Evolutionary conservation across 2,888 invertebrate species (phyloP).

Genomic region (Norana najaformis): DNA sequence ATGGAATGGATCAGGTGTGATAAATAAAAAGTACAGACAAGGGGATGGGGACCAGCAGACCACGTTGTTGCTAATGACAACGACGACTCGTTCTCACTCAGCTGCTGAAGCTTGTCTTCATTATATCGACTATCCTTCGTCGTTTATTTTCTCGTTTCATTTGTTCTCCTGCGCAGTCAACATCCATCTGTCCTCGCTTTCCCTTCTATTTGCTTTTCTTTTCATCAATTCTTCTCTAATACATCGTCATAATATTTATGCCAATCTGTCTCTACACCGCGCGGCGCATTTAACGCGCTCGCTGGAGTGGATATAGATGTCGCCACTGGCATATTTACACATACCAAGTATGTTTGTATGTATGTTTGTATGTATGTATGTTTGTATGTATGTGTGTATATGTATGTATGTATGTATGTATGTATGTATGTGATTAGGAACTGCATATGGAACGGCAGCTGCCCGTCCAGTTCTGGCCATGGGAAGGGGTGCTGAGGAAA

Average conservation of each 20-base stretch:
- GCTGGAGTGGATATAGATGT: not conserved
- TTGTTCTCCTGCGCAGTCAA: not conserved
- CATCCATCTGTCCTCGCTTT: not conserved
- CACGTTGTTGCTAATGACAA: constrained; percentile 5
- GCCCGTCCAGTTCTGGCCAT: no score
- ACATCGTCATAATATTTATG: not conserved
- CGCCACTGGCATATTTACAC: not conserved
- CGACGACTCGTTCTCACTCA: not conserved
- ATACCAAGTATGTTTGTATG: not conserved
- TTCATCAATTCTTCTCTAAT: not conserved
- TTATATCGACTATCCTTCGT: not conserved
- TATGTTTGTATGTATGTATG: not conserved
- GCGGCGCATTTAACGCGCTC: not conserved
- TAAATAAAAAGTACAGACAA: not conserved
- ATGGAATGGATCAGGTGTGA: not conserved
- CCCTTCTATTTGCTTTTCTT: not conserved
- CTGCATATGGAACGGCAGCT: no score
- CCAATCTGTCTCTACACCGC: not conserved
- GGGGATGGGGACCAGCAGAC: not conserved
- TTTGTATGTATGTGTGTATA: not conserved
- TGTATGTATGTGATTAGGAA: not conserved
- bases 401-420: constrained; percentile 6
- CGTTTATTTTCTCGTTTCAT: not conserved
- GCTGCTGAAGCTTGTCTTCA: not conserved
- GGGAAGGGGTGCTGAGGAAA: no score